Percentiles rank a stretch among this genome's conserved stretches.
phyloP scores from a whole-genome alignment of 2,113 vertebrate genomes.

The Dermatemys mawii region DNA sequence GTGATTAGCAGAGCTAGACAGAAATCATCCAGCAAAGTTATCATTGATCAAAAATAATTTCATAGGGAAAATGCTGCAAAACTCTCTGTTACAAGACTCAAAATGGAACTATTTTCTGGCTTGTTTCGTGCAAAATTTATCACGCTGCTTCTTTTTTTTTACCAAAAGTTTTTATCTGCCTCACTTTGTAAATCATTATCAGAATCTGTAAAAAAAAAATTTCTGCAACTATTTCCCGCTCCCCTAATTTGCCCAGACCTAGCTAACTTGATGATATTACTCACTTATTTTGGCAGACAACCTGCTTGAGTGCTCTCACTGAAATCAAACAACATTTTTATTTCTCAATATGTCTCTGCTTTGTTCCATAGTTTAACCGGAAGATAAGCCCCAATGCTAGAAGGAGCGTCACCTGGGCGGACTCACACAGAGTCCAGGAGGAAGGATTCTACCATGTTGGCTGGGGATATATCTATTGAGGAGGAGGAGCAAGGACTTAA shows the following conservation, averaged over 20 bases:
- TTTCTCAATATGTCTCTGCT: neutral
- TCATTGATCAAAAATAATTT: too few relatives aligned
- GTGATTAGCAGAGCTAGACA: neutral
- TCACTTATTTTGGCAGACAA: neutral
- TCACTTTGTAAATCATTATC: neutral
- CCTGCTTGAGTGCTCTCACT: neutral
- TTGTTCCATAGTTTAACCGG: neutral
- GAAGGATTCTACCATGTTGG: neutral
- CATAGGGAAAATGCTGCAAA: too few relatives aligned
- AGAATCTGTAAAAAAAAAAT: neutral
- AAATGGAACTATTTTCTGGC: neutral
- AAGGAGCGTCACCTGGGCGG: neutral
- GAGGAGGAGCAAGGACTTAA: neutral
- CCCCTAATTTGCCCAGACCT: neutral
- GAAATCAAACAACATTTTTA: neutral
- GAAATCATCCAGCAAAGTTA: neutral
- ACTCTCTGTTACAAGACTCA: neutral
- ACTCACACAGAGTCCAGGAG: neutral
- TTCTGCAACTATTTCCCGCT: neutral
- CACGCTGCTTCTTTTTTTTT: neutral
- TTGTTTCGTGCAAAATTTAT: neutral
- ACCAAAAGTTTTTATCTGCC: neutral
- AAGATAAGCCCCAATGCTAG: neutral
- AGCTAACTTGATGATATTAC: neutral
- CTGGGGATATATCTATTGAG: neutral